Conservation (phyloP, 2,888 invertebrate genomes). For the Deroplatys truncata region DNA sequence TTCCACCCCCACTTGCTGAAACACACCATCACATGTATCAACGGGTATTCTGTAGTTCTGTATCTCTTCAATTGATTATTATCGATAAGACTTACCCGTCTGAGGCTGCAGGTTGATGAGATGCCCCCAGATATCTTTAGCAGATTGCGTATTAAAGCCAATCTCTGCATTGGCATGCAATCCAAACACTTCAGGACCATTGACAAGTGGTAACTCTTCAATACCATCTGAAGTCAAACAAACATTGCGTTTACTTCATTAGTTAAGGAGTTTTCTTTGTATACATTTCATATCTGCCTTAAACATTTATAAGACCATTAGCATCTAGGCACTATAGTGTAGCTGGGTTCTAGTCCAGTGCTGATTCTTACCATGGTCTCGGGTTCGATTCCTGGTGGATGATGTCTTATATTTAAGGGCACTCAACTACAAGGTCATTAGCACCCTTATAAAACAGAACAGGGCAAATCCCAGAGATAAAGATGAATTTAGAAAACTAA, state of each 20-base stretch:
- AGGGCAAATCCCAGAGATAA: too few species aligned
- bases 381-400: too few species aligned
- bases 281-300: too few species aligned
- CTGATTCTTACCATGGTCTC: too few species aligned
- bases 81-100: slow-evolving; percentile 57
- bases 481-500: too few species aligned
- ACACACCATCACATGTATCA: slow-evolving; percentile 5
- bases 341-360: too few species aligned
- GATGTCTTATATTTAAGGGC: too few species aligned
- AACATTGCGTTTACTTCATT: not conserved
- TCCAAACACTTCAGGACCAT: slow-evolving; percentile 88
- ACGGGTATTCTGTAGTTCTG: not conserved
- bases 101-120: slow-evolving; percentile 87
- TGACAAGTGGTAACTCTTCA: slow-evolving; percentile 75
- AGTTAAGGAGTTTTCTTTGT: too few species aligned
- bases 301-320: too few species aligned
- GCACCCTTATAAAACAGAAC: too few species aligned
- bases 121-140: slow-evolving; percentile 80
- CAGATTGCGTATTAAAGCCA: slow-evolving; percentile 85
- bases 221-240: slow-evolving; percentile 59
- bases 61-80: not conserved
- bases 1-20: slow-evolving; percentile 62
- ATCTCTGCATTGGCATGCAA: slow-evolving; percentile 94
- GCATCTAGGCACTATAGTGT: too few species aligned
- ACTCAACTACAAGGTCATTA: too few species aligned